These are phyloP conservation scores for Armadillidium nasatum DNA, from an alignment of 1,140 invertebrate species.

Conservation along the genomic window DNA sequence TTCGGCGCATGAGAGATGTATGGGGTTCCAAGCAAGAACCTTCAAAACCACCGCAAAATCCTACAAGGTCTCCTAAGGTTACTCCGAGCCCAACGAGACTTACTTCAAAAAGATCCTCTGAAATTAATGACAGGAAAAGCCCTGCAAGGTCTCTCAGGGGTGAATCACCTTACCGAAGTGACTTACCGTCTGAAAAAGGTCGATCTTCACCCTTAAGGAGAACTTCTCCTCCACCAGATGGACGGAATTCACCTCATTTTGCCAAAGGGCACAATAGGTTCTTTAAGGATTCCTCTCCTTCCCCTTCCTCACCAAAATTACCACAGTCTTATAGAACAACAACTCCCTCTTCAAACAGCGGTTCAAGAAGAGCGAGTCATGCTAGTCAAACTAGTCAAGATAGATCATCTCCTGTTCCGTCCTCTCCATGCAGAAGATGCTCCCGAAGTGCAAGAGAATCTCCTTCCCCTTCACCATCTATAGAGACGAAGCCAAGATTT, in stretches of 20 bases:
- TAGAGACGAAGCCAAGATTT: neutral
- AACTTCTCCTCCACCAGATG: neutral
- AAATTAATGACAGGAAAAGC: neutral
- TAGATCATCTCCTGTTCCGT: neutral
- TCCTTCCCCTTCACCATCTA: neutral
- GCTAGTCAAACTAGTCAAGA: neutral
- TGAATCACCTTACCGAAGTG: neutral
- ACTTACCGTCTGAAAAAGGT: neutral
- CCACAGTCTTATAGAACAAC: neutral
- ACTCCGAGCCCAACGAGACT: conserved; percentile 1
- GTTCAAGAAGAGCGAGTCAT: neutral
- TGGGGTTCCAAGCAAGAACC: conserved; percentile 34
- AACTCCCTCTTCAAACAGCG: neutral
- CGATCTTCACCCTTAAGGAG: neutral
- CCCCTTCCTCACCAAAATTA: neutral
- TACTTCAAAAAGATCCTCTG: neutral
- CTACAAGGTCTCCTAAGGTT: conserved; percentile 7
- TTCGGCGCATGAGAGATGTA: conserved; percentile 37
- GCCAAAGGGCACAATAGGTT: neutral
- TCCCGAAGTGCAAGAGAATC: conserved; percentile 3
- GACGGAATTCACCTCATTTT: neutral
- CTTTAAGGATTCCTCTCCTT: neutral
- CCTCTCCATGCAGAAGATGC: neutral
- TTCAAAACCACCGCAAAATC: conserved; percentile 23
- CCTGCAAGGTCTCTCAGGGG: neutral